Evolutionary conservation across 2,888 invertebrate species (phyloP), one percentile per base, ranked within the genome.

Genomic region (Anarsia innoxiella): DNA sequence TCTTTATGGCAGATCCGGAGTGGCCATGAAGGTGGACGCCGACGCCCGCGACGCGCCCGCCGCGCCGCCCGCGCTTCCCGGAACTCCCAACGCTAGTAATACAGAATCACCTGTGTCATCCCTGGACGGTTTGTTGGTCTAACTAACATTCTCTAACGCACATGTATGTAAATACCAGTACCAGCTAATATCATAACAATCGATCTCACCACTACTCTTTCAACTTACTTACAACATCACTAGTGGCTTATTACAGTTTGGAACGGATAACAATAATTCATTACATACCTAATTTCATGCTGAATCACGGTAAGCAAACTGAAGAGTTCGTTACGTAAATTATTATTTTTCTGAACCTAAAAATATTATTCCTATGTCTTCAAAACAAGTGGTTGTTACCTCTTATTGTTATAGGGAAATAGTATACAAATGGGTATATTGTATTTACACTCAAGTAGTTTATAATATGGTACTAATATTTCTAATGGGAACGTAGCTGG

Each of bases 41-140:
- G 78, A 80, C 52, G 66, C 67, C 46, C 66, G 59, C 57, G 76
- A 76, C 52, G 64, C 64, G 50, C 65, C 63, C 40, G 56, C 66
- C 53, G 59, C 68, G 55, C 59, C 66, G 56, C 53, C 56, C 50
- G 59, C 54, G 46, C 51, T 60, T 36, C 49, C 67, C 44, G 59
- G 62, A 50, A 68, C 71, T 37, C 61, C 66, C 56, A 64, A 53
- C 61, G 56, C 70, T 75, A 77, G 74, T 80, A 78, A 72, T 70
- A 77, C 75, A 51, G 78, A 77, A 50, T 79, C 82, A 53, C 78
- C 82, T 59, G 72, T 76, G 45, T 76, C 79, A 62, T 82, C 77
- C 54, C 55, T 77, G 54, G 79, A 79, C 70, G 80, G 82, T 82
- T 80, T 79, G 80, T 80, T 72, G 64, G 63, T 58, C 58, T 59